A percentile compares a stretch with the other conserved stretches of the same genome.
phyloP scores from a whole-genome alignment of 2,113 vertebrate genomes.

The Panurus biarmicus region DNA sequence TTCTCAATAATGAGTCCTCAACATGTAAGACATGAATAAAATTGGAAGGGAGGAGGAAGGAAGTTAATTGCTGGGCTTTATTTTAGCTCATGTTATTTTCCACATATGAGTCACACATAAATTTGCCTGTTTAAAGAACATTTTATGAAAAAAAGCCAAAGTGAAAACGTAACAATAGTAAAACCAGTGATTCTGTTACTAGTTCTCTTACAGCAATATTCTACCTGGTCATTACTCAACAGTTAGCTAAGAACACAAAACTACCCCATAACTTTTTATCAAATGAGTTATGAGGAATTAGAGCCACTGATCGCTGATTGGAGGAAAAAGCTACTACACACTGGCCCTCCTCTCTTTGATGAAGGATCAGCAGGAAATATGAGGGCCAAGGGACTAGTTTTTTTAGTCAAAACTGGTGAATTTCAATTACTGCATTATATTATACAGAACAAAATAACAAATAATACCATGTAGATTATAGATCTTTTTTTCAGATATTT shows the following conservation, averaged over 20 bases:
- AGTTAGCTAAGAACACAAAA: background rate
- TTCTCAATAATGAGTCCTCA: background rate
- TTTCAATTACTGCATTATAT: background rate
- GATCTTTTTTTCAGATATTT: background rate
- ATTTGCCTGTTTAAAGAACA: background rate
- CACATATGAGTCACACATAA: background rate
- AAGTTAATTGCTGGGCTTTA: background rate
- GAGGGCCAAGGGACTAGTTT: background rate
- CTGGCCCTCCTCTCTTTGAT: background rate
- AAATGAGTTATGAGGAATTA: background rate
- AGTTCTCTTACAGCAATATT: background rate
- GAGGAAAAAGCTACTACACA: background rate
- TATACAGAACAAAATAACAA: background rate
- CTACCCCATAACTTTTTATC: background rate
- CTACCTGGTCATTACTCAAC: background rate
- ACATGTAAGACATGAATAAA: background rate
- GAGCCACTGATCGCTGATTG: background rate
- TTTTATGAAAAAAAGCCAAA: background rate
- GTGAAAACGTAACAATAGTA: background rate
- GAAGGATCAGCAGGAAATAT: background rate
- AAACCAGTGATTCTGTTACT: background rate
- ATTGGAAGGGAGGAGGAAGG: background rate
- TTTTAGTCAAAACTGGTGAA: background rate
- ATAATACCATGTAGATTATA: background rate
- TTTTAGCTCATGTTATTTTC: conserved; percentile 8